Evolutionary conservation across 2,797 vertebrate species (phyloP).

Genomic region (Phrynocephalus guinanensis): DNA sequence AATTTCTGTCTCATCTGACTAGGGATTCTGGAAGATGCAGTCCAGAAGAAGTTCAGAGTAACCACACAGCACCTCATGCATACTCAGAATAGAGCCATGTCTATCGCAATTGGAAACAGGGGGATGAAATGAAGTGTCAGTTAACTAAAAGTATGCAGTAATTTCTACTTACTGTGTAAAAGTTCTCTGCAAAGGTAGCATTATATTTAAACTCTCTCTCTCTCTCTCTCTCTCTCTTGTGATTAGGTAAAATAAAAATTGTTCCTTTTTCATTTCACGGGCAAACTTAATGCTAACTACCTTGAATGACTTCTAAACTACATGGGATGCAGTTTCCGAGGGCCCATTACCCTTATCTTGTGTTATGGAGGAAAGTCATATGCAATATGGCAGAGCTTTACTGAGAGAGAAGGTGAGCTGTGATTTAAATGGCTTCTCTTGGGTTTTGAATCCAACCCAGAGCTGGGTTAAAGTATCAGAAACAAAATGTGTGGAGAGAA

Average conservation of each 20-base stretch:
- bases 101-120: neutral
- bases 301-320: conserved; percentile 68
- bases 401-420: conserved; percentile 53
- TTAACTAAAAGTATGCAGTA: neutral
- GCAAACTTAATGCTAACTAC: conserved; percentile 69
- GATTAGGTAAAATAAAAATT: conserved; percentile 64
- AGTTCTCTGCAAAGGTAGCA: neutral
- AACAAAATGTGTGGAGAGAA: conserved; percentile 24
- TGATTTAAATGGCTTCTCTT: conserved; percentile 17
- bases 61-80: neutral
- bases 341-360: conserved; percentile 54
- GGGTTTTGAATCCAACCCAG: neutral
- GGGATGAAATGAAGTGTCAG: neutral
- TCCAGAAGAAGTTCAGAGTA: too few relatives aligned
- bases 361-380: conserved; percentile 57
- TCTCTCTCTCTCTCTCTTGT: conserved; percentile 36
- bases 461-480: conserved; percentile 14
- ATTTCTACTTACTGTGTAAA: neutral
- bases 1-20: too few relatives aligned
- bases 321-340: conserved; percentile 64
- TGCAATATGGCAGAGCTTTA: conserved; percentile 43
- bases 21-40: too few relatives aligned
- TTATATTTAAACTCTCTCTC: neutral
- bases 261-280: conserved; percentile 69
- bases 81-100: neutral